These are phyloP conservation scores for Capitulum mitella DNA, from an alignment of 2,888 invertebrate species.

Conservation along the genomic window DNA sequence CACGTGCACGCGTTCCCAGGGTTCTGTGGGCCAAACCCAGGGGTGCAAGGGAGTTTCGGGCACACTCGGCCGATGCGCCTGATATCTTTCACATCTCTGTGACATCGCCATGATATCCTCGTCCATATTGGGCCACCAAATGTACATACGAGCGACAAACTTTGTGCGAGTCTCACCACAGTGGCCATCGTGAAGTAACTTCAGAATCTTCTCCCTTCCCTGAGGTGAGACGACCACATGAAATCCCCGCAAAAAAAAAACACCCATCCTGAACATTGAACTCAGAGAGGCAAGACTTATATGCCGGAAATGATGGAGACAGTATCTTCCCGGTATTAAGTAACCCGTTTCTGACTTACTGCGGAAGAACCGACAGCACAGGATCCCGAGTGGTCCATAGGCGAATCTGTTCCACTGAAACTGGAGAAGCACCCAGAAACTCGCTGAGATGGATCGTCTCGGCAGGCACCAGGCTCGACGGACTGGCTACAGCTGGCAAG, in stretches of 20 bases:
- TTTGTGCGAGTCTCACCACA: background rate
- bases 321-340: background rate
- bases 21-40: background rate
- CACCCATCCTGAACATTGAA: too few species aligned
- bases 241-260: background rate
- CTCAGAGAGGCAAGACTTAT: too few species aligned
- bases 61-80: background rate
- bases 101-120: background rate
- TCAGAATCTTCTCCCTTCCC: background rate
- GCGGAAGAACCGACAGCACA: background rate
- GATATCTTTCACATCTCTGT: background rate
- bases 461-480: background rate
- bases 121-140: background rate
- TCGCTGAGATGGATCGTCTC: background rate
- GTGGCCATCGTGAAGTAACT: background rate
- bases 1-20: background rate
- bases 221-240: background rate
- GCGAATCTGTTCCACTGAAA: background rate
- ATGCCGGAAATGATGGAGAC: background rate
- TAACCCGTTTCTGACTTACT: background rate
- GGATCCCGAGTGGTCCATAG: background rate
- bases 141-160: background rate
- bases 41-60: background rate
- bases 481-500: background rate
- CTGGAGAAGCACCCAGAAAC: background rate